Evolutionary conservation across 1,140 invertebrate species (phyloP).

Genomic region (Drosophila tsacasi): DNA sequence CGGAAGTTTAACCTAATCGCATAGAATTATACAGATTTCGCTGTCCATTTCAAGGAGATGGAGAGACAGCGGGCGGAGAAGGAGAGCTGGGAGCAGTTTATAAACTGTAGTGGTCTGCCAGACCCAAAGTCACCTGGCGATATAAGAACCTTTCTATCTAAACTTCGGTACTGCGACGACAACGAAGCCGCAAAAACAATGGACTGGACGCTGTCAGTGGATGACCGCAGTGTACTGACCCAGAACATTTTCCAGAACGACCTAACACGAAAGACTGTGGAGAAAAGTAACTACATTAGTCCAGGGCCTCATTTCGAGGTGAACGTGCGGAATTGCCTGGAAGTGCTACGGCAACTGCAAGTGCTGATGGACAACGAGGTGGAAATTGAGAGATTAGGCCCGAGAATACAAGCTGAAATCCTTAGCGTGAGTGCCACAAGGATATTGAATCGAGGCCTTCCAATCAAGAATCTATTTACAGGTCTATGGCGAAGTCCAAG

Average conservation of each 20-base stretch:
- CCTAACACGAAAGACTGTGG: constrained; percentile 10
- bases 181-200: constrained; percentile 20
- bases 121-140: constrained; percentile 51
- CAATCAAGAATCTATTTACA: constrained; percentile 3
- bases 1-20: rapidly evolving
- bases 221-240: constrained; percentile 60
- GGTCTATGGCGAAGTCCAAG: constrained; percentile 43
- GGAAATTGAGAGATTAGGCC: constrained; percentile 33
- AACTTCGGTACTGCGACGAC: constrained; percentile 44
- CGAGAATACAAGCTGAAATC: constrained; percentile 23
- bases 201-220: constrained; percentile 63
- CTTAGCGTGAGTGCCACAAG: constrained; percentile 27
- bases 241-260: constrained; percentile 54
- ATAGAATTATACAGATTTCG: constrained; percentile 6
- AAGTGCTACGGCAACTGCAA: constrained; percentile 39
- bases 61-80: constrained; percentile 13
- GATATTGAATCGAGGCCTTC: not conserved
- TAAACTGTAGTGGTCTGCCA: constrained; percentile 66
- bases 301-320: constrained; percentile 47
- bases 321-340: constrained; percentile 34
- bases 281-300: constrained; percentile 3
- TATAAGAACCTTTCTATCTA: constrained; percentile 57
- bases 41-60: not conserved
- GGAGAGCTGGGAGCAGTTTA: constrained; percentile 53
- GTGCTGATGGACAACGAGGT: constrained; percentile 46